phyloP scores from a whole-genome alignment of 2,797 vertebrate genomes.

The Paedocypris micromegethes region DNA sequence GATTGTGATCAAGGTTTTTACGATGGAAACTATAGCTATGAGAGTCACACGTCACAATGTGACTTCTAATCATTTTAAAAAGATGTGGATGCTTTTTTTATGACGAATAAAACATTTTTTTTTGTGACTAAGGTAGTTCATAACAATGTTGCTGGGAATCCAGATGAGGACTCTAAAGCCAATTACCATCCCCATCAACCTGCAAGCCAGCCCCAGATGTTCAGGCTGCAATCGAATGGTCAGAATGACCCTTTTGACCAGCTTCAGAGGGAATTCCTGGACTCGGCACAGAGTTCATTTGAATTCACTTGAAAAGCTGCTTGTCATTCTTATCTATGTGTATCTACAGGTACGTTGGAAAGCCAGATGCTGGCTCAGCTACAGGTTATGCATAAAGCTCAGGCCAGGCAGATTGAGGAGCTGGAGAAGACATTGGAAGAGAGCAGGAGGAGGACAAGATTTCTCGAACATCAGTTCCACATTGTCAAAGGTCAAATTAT shows the following conservation, averaged over 20 bases:
- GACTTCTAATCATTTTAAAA: slow-evolving; percentile 29
- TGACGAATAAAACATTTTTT: background rate
- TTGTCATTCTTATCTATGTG: background rate
- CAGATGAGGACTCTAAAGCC: slow-evolving; percentile 68
- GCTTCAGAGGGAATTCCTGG: slow-evolving; percentile 83
- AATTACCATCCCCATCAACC: slow-evolving; percentile 77
- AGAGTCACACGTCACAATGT: slow-evolving; percentile 51
- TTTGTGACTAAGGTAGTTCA: slow-evolving; percentile 57
- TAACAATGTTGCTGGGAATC: slow-evolving; percentile 50
- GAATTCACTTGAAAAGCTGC: background rate
- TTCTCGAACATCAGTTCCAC: slow-evolving; percentile 86
- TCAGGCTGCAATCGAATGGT: slow-evolving; percentile 59
- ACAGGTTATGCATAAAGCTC: slow-evolving; percentile 86
- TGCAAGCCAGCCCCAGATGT: slow-evolving; percentile 62
- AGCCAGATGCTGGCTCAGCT: slow-evolving; percentile 82
- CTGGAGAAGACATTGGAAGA: slow-evolving; percentile 85
- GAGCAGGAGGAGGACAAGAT: slow-evolving; percentile 81
- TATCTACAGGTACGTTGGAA: slow-evolving; percentile 71
- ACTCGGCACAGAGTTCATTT: slow-evolving; percentile 72
- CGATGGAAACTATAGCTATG: slow-evolving; percentile 29
- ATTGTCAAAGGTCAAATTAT: slow-evolving; percentile 78
- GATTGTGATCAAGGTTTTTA: slow-evolving; percentile 56
- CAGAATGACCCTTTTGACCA: slow-evolving; percentile 72
- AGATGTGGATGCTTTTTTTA: too few relatives aligned
- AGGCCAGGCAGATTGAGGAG: slow-evolving; percentile 82